phyloP scores from a whole-genome alignment of 2,888 invertebrate species.

The Zelleria hepariella region DNA sequence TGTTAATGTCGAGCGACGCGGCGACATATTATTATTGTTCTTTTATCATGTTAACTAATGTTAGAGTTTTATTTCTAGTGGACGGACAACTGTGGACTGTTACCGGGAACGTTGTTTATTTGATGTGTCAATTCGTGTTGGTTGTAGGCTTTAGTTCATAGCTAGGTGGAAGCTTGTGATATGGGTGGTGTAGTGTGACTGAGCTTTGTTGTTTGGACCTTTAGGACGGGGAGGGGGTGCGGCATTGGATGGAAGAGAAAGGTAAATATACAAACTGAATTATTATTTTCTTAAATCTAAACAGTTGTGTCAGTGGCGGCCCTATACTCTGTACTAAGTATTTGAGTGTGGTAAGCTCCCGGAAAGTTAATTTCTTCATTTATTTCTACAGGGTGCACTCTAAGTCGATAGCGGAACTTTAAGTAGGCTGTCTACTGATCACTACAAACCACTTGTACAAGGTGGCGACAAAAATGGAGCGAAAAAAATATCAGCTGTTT shows the following conservation, averaged over 20 bases:
- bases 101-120: constrained; percentile 51
- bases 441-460: no score
- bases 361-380: no score
- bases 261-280: background rate
- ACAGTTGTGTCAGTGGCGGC: no score
- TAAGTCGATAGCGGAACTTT: no score
- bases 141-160: constrained; percentile 58
- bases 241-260: background rate
- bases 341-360: no score
- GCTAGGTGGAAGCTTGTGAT: constrained; percentile 71
- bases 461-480: no score
- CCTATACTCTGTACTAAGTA: no score
- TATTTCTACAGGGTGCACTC: no score
- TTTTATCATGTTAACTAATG: constrained; percentile 64
- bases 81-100: constrained; percentile 35
- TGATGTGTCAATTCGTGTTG: constrained; percentile 63
- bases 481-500: no score
- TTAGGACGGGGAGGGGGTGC: background rate
- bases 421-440: no score
- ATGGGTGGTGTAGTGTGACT: constrained; percentile 14
- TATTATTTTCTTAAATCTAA: no score
- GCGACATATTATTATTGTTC: constrained; percentile 55
- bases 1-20: constrained; percentile 41
- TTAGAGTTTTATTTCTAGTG: constrained; percentile 64
- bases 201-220: background rate